These are phyloP conservation scores for Eledona agricola DNA, from an alignment of 2,888 invertebrate genomes.

Conservation along the genomic window DNA sequence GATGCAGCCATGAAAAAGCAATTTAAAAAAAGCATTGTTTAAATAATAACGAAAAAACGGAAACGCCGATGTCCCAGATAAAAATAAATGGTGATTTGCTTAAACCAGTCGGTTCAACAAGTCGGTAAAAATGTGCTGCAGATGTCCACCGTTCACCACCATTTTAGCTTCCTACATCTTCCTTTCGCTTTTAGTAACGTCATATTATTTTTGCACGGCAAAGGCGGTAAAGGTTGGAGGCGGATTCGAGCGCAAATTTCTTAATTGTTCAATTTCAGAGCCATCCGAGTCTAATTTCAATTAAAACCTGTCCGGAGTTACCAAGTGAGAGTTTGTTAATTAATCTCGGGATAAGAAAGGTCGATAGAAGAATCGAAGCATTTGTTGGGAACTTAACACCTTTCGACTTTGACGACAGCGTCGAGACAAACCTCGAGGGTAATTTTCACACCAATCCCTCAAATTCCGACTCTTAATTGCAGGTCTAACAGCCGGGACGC, in stretches of 20 bases:
- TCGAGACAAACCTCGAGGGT: slow-evolving; percentile 12
- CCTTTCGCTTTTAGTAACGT: slow-evolving; percentile 20
- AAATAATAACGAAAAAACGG: slow-evolving; percentile 23
- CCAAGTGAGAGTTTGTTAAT: slow-evolving; percentile 19
- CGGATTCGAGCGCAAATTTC: slow-evolving; percentile 9
- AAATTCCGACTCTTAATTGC: neutral
- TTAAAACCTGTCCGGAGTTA: slow-evolving; percentile 16
- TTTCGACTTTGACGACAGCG: slow-evolving; percentile 11
- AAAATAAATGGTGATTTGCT: slow-evolving; percentile 24
- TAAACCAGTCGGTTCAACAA: slow-evolving; percentile 7
- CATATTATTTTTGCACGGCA: slow-evolving; percentile 21
- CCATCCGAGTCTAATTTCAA: slow-evolving; percentile 21
- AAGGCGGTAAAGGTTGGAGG: slow-evolving; percentile 15
- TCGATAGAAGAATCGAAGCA: slow-evolving; percentile 3
- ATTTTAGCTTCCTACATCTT: slow-evolving; percentile 10
- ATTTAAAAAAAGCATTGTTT: slow-evolving; percentile 14
- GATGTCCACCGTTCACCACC: slow-evolving; percentile 28
- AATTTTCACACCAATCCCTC: no score
- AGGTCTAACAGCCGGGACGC: neutral
- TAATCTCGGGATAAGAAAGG: slow-evolving; percentile 14
- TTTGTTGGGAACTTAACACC: slow-evolving; percentile 15
- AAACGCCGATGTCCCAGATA: slow-evolving; percentile 22
- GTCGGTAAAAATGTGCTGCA: slow-evolving; percentile 26
- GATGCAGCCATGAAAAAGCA: slow-evolving; percentile 12
- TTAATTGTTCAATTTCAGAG: slow-evolving; percentile 20